Base-by-base conservation (phyloP, 2,113 vertebrate genomes). In the Ranitomeya variabilis region DNA sequence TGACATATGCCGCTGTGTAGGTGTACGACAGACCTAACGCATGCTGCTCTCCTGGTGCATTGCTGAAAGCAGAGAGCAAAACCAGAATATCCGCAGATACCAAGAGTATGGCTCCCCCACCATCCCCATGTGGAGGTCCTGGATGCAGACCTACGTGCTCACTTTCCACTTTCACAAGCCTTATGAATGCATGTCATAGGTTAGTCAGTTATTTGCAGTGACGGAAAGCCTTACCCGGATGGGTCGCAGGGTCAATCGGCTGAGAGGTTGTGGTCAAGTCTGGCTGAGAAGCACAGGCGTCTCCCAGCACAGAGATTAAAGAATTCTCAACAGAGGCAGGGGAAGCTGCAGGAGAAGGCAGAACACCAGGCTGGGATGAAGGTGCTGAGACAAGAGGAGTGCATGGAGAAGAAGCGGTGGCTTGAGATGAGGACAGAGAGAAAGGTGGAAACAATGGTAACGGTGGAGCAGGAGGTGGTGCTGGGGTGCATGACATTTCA, bases 311-410 rank as follows among this genome's bases (percentile, higher is more conserved):
- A 95, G 95, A 95, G 94, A 94, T 95, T 96, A 96, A 94, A 96
- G 95, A 95, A 93, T 94, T 96, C 95, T 97, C 96, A 94, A 94
- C 95, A 96, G 96, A 95, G 95, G 96, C 96, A 93, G 96, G 95
- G 95, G 94, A 95, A 93, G 96, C 97, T 99, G 97, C 96, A 97
- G 96, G 97, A 99, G 97, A 98, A 96, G 97, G 97, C 95, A 99
- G 94, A 97, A 97, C 96, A 97, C 97, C 96, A 96, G 97, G 96
- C 96, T 97, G 98, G 97, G 96, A 97, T 95, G 96, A 97, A 95
- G 97, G 96, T 95, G 96, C 93, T 83, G 94, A 96, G 92, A 95
- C 92, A 94, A 94, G 90, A 91, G 94, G 95, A 93, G 94, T 93
- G 92, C 92, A 93, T 89, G 95, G 95, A 94, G 94, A 96, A 93